Evolutionary conservation across 1,140 invertebrate species (phyloP), one percentile per base, ranked within the genome.

Genomic region (Ctenoplectra terminalis): DNA sequence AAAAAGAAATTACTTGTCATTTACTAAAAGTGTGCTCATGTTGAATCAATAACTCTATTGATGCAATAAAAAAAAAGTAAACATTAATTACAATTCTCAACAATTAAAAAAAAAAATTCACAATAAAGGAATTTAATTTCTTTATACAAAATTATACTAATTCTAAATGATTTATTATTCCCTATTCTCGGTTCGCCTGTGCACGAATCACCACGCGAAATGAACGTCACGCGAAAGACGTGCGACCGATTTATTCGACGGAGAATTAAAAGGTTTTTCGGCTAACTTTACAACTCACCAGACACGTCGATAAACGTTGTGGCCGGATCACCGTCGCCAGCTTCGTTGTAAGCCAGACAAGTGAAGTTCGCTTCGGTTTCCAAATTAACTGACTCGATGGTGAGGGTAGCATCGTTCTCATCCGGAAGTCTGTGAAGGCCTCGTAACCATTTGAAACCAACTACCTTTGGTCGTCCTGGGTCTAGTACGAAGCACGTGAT

Each of bases 311-410:
- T 96, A 88, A 95, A 95, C 29, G 96, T 95, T 26, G 95, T 95
- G 7, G 96, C 97, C 13, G 95, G 94, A 64, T 95, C 95, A 4
- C 97, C 97, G 82, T 96, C 95, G 0, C 98, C 98, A 7, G 97
- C 98, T 34, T 96, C 95, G 91, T 98, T 98, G 88, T 95, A 95
- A 0, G 97, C 97, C 75, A 96, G 95, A 90, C 98, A 99, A 0
- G 97, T 97, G 93, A 98, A 98, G 94, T 98, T 98, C 83, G 97
- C 96, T 60, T 97, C 95, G 43, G 96, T 97, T 90, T 97, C 96
- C 48, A 98, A 93, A 34, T 96, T 96, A 8, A 98, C 97, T 0
- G 97, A 96, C 64, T 97, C 95, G 67, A 98, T 97, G 46, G 95
- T 96, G 95, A 96, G 97, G 81, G 96, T 96, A 61, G 96, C 94